Evolutionary conservation across 2,797 vertebrate genomes (phyloP).

Genomic region (Gallinago solitaria): DNA sequence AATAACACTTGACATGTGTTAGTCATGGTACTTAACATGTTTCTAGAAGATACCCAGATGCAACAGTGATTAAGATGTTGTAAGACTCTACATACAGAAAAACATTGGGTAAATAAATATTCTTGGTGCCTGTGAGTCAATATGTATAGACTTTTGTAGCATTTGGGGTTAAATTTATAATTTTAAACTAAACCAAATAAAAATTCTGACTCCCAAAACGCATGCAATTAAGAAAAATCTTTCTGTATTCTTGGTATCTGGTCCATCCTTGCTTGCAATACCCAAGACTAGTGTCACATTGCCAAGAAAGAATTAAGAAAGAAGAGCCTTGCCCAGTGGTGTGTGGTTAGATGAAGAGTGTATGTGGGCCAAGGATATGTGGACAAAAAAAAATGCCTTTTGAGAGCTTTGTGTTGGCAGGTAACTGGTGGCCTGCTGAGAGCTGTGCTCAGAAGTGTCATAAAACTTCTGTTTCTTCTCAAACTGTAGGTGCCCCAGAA

Average conservation of each 20-base stretch:
- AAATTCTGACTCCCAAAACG: not conserved
- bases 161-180: not conserved
- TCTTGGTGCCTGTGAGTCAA: not conserved
- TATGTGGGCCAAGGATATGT: not conserved
- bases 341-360: not conserved
- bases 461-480: not conserved
- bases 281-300: not conserved
- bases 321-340: not conserved
- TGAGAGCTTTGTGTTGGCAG: not conserved
- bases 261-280: not conserved
- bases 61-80: not conserved
- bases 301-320: not conserved
- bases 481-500: not conserved
- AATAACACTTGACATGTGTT: not conserved
- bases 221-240: not conserved
- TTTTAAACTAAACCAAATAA: not conserved
- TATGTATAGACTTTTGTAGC: not conserved
- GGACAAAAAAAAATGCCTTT: not conserved
- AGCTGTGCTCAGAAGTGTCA: not conserved
- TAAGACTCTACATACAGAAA: not conserved
- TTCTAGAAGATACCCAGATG: slow-evolving; percentile 13
- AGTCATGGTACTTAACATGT: not conserved
- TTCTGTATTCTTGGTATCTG: not conserved
- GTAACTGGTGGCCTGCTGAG: not conserved
- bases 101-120: not conserved